Evolutionary conservation across 2,888 invertebrate species (phyloP).

Genomic region (Nematopogon swammerdamellus): DNA sequence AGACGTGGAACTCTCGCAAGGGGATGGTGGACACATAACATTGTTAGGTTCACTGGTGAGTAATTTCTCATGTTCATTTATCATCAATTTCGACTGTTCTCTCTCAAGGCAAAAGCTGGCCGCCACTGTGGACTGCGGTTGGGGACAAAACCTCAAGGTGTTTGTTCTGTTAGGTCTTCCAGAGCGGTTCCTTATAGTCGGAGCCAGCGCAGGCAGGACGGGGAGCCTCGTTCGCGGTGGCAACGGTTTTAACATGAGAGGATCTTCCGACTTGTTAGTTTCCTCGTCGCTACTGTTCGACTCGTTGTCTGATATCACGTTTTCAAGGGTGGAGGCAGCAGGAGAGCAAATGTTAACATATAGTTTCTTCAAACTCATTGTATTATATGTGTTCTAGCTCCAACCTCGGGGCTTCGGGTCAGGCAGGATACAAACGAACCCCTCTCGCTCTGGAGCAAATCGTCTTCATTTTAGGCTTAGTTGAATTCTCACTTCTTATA

Average conservation of each 20-base stretch:
- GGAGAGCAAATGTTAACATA: constrained; percentile 1
- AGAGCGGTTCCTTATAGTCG: not conserved
- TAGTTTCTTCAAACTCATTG: not conserved
- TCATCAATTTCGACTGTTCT: not conserved
- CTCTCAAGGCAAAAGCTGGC: not conserved
- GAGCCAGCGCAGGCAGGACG: not conserved
- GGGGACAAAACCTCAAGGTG: not conserved
- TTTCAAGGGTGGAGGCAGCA: not conserved
- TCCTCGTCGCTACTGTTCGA: not conserved
- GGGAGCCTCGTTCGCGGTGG: not conserved
- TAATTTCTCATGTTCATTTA: not conserved
- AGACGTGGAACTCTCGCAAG: too few species aligned
- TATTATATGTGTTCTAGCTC: too few species aligned
- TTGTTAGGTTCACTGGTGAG: too few species aligned
- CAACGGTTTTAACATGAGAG: not conserved
- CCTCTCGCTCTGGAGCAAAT: too few species aligned
- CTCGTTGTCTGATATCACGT: not conserved
- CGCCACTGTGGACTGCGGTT: not conserved
- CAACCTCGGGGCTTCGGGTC: too few species aligned
- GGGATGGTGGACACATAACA: too few species aligned
- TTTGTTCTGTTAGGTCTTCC: not conserved
- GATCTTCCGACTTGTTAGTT: not conserved
- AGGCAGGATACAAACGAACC: too few species aligned
- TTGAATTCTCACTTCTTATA: too few species aligned
- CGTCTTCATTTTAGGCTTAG: too few species aligned